Evolutionary conservation across 1,140 invertebrate genomes (phyloP).

Genomic region (Luehdorfia chinensis): DNA sequence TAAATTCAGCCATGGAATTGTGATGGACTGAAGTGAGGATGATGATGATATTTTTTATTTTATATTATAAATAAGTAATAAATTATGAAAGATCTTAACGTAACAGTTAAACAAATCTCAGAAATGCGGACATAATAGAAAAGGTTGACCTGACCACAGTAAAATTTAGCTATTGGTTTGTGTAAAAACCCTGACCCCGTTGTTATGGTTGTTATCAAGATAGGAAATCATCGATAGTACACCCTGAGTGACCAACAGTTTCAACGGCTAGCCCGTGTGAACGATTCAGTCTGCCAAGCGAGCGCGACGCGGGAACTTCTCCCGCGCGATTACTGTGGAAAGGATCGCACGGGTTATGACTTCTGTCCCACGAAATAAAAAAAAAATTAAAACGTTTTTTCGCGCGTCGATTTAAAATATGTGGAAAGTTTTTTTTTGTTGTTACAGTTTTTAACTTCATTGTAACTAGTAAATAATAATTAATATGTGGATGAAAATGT

Average conservation of each 20-base stretch:
- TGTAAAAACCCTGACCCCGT: conserved; percentile 60
- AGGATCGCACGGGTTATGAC: conserved; percentile 16
- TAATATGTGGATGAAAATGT: too few relatives aligned
- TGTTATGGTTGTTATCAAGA: conserved; percentile 56
- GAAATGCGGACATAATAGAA: too few relatives aligned
- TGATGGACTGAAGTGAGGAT: too few relatives aligned
- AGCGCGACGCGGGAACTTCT: conserved; percentile 42
- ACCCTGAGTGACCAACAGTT: conserved; percentile 56
- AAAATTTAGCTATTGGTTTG: conserved; percentile 37
- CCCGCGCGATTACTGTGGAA: conserved; percentile 23
- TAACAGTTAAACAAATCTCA: too few relatives aligned
- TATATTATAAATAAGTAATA: too few relatives aligned
- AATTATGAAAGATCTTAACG: too few relatives aligned
- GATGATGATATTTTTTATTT: too few relatives aligned
- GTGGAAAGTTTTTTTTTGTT: too few relatives aligned
- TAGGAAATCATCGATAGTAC: conserved; percentile 60
- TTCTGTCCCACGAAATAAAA: conserved; percentile 16
- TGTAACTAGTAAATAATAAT: too few relatives aligned
- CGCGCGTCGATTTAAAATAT: too few relatives aligned
- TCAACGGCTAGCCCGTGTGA: conserved; percentile 27
- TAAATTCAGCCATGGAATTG: too few relatives aligned
- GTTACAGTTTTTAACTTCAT: too few relatives aligned
- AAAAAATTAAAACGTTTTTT: conserved; percentile 17
- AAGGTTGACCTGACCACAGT: conserved; percentile 12
- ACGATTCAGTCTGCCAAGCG: conserved; percentile 53